These are phyloP conservation scores for Phylloscopus whistleri DNA, from an alignment of 2,113 vertebrate species.

Conservation along the genomic window DNA sequence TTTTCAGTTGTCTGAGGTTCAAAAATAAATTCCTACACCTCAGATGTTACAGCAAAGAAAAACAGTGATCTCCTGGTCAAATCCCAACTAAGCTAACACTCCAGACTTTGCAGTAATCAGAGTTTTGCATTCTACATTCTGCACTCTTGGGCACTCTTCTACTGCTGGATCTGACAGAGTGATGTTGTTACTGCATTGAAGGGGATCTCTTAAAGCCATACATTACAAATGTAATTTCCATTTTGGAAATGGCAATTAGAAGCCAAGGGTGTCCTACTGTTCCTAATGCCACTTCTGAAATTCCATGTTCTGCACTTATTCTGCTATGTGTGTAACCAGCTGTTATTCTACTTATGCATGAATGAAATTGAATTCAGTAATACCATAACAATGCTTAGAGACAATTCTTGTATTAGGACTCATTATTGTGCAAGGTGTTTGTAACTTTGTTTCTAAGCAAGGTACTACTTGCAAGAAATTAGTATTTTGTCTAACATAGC, in stretches of 20 bases:
- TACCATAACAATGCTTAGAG: background rate
- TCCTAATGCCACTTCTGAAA: background rate
- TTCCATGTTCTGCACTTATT: background rate
- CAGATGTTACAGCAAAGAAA: background rate
- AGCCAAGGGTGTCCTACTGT: background rate
- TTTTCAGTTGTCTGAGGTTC: background rate
- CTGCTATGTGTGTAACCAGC: background rate
- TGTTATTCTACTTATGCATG: background rate
- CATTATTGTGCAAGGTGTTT: background rate
- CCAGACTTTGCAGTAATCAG: background rate
- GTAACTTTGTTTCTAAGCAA: background rate
- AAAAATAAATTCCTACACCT: background rate
- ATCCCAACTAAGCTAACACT: background rate
- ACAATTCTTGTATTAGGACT: background rate
- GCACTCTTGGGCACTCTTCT: background rate
- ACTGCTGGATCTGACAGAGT: background rate
- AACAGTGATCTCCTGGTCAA: background rate
- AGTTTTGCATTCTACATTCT: background rate
- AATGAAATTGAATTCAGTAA: background rate
- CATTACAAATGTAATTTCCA: background rate
- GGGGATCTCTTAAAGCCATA: background rate
- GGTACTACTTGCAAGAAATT: background rate
- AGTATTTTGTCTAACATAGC: background rate
- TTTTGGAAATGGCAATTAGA: background rate
- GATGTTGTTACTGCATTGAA: background rate